phyloP scores from a whole-genome alignment of 2,888 invertebrate genomes.

The Mimas tiliae region DNA sequence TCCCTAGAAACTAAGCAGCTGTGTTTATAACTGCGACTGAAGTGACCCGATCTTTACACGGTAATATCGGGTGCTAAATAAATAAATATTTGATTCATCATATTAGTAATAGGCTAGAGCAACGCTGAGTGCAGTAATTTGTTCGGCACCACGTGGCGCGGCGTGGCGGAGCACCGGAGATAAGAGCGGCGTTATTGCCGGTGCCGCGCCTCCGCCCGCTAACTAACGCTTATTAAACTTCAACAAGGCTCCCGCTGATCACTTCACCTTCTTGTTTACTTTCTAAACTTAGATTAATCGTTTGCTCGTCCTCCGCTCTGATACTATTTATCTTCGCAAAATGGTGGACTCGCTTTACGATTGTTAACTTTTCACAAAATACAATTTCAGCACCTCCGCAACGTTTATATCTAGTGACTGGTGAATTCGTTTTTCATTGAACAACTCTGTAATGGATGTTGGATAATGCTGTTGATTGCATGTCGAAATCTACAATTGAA shows the following conservation, averaged over 20 bases:
- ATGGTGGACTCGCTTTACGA: constrained; percentile 1
- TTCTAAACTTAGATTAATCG: constrained; percentile 84
- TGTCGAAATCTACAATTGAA: background rate
- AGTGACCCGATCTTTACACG: background rate
- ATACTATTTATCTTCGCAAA: constrained; percentile 57
- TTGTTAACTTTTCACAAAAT: constrained; percentile 21
- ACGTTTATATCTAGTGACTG: background rate
- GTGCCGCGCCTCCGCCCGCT: constrained; percentile 66
- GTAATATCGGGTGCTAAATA: background rate
- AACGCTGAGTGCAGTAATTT: constrained; percentile 61
- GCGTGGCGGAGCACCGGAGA: constrained; percentile 78
- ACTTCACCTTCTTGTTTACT: constrained; percentile 83
- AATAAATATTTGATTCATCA: constrained; percentile 29
- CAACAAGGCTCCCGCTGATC: constrained; percentile 81
- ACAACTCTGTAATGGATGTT: background rate
- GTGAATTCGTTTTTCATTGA: constrained; percentile 8
- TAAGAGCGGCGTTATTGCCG: constrained; percentile 78
- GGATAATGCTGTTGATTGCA: background rate
- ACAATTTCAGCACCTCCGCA: constrained; percentile 12
- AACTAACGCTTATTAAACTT: constrained; percentile 84
- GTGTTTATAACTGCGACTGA: background rate
- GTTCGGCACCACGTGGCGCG: constrained; percentile 44
- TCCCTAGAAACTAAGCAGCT: background rate
- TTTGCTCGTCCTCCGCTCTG: constrained; percentile 61
- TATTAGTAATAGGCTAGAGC: constrained; percentile 31